A percentile compares a stretch with the other conserved stretches of the same genome.
phyloP scores from a whole-genome alignment of 2,888 invertebrate species.

The Nomada fucata region DNA sequence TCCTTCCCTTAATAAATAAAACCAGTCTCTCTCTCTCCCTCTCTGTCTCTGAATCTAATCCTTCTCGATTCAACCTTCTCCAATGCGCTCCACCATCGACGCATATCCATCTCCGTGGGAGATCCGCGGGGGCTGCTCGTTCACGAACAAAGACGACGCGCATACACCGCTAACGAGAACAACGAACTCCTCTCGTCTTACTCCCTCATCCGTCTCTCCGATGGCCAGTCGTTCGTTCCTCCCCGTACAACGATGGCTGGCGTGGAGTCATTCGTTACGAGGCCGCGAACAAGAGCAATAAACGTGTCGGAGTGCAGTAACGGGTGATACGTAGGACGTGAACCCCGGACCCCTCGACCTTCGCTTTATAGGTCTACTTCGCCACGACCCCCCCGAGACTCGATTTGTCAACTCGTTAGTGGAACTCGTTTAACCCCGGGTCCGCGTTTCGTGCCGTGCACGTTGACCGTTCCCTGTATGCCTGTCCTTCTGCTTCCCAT shows the following conservation, averaged over 20 bases:
- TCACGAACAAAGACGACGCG: conserved; percentile 35
- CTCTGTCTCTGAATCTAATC: background rate
- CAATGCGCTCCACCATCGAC: too few species aligned
- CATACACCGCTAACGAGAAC: conserved; percentile 61
- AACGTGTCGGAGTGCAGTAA: conserved; percentile 80
- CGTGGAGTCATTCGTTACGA: conserved; percentile 81
- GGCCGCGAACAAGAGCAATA: conserved; percentile 83
- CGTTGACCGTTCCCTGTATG: conserved; percentile 61
- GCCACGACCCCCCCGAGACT: conserved; percentile 83
- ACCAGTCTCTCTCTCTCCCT: too few species aligned
- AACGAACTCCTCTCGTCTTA: conserved; percentile 56
- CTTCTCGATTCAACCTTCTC: too few species aligned
- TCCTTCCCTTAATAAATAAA: too few species aligned
- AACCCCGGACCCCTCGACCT: conserved; percentile 76
- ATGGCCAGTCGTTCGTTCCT: conserved; percentile 47
- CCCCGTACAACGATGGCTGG: conserved; percentile 29
- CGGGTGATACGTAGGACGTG: conserved; percentile 78
- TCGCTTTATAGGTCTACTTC: conserved; percentile 82
- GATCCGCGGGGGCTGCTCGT: conserved; percentile 18
- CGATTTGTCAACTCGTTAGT: conserved; percentile 85
- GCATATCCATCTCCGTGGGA: background rate
- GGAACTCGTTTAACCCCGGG: conserved; percentile 82
- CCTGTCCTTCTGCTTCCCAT: background rate
- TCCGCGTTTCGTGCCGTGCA: conserved; percentile 70
- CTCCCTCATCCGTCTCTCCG: conserved; percentile 47